Conservation (phyloP, 2,113 vertebrate genomes). For the Protobothrops flavoviridis region DNA sequence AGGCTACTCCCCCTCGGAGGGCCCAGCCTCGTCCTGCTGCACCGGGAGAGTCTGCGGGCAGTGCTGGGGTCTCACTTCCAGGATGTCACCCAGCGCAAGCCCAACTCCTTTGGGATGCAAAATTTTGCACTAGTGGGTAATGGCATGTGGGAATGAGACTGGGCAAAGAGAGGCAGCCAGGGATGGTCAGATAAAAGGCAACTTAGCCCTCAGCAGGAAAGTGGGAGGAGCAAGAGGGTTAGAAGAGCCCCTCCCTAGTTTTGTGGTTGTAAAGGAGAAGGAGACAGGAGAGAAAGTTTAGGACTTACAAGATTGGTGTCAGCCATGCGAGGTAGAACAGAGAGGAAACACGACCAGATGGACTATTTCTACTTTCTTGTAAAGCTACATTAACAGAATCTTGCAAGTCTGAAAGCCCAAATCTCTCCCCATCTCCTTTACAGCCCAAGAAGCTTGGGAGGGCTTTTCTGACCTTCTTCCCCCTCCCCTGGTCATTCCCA, state of each 20-base stretch:
- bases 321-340: neutral
- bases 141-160: neutral
- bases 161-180: neutral
- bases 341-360: neutral
- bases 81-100: neutral
- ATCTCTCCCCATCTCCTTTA: neutral
- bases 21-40: neutral
- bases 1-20: neutral
- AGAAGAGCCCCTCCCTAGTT: neutral
- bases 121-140: neutral
- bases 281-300: neutral
- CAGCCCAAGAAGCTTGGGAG: neutral
- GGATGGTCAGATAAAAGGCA: neutral
- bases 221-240: neutral
- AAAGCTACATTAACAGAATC: neutral
- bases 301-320: neutral
- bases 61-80: neutral
- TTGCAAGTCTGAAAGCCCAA: neutral
- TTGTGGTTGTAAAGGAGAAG: neutral
- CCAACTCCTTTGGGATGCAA: neutral
- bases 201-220: neutral
- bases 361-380: neutral
- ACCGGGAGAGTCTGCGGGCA: accelerated
- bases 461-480: neutral
- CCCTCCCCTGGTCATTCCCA: neutral